Base-by-base conservation (phyloP, 2,888 invertebrate genomes). In the Drosophila peninsularis region DNA sequence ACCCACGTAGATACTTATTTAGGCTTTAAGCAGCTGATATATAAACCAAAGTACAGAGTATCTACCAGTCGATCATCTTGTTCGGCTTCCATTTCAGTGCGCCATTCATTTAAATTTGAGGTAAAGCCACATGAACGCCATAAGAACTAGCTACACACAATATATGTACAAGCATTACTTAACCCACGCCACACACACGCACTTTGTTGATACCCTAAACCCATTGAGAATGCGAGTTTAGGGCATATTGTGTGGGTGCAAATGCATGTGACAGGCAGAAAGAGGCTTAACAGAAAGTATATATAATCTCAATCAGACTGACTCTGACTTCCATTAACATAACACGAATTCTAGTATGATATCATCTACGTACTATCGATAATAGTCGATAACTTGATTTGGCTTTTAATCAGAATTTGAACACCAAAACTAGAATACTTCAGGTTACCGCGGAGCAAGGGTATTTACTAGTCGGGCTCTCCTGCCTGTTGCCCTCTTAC, bases 31-130 rank as follows among this genome's bases (percentile, higher is more conserved):
- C 19, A 42, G 41, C 21, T 14, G 21, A 0, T 21, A 42, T 21
- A 21, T 42, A 24, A 24, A 1, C 19, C 34, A 11, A 11, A 14
- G 10, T 32, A n/a, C 10, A n/a, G 30, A 14, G 54, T 54, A 32
- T n/a, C 10, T 54, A 0, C 3, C 9, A 32, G 41, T 54, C 41
- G 39, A 41, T 19, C 54, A 41, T 5, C 6, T 19, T 7, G 19
- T 10, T 34, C 24, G 37, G 6, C 55, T 37, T 30, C 32, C 32
- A 41, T 39, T 44, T 27, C 21, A 39, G 37, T 19, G 36, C 11
- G 36, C 36, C 50, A 52, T 69, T 56, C 41, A 69, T 69, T 62
- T 44, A 50, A 64, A 58, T 71, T 54, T 44, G 27, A 44, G 13
- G 30, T 44, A 49, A 30, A 13, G 36, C 49, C 61, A 50, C 14